phyloP scores from a whole-genome alignment of 2,797 vertebrate species.

The Chanos chanos region DNA sequence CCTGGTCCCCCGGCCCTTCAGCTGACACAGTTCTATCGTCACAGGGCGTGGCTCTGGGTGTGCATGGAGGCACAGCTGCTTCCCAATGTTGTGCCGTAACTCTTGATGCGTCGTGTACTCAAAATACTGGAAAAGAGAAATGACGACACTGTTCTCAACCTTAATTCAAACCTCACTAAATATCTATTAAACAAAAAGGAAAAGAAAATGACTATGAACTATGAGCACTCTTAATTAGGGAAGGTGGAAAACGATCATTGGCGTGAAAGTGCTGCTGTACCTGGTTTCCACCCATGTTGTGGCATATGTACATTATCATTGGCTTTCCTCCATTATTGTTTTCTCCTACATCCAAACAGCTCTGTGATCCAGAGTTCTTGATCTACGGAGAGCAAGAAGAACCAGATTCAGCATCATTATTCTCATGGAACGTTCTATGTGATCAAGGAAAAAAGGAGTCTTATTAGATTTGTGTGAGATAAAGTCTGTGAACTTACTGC shows the following conservation, averaged over 20 bases:
- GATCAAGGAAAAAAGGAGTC: neutral
- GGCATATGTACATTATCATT: constrained; percentile 90
- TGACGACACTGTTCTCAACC: neutral
- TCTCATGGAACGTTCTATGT: neutral
- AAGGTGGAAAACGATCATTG: too few relatives aligned
- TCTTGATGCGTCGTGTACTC: constrained; percentile 86
- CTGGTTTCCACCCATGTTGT: constrained; percentile 97
- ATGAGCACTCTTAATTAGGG: too few relatives aligned
- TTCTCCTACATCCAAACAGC: constrained; percentile 88
- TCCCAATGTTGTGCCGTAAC: constrained; percentile 89
- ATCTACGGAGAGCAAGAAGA: constrained; percentile 66
- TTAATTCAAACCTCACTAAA: too few relatives aligned
- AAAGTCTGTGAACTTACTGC: constrained; percentile 81
- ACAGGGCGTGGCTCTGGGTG: constrained; percentile 39
- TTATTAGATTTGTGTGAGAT: too few relatives aligned
- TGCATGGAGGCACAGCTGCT: constrained; percentile 86
- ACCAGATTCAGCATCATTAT: neutral
- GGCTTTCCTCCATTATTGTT: constrained; percentile 81
- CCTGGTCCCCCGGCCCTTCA: constrained; percentile 74
- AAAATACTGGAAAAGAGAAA: constrained; percentile 79
- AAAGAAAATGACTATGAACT: too few relatives aligned
- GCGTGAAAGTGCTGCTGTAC: constrained; percentile 53
- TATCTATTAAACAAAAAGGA: too few relatives aligned
- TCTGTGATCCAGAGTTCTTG: constrained; percentile 76
- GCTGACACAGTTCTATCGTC: constrained; percentile 75